Percentiles rank a stretch among this genome's conserved stretches.
Evolutionary conservation across 2,113 vertebrate genomes (phyloP).

Genomic region (Carollia perspicillata): DNA sequence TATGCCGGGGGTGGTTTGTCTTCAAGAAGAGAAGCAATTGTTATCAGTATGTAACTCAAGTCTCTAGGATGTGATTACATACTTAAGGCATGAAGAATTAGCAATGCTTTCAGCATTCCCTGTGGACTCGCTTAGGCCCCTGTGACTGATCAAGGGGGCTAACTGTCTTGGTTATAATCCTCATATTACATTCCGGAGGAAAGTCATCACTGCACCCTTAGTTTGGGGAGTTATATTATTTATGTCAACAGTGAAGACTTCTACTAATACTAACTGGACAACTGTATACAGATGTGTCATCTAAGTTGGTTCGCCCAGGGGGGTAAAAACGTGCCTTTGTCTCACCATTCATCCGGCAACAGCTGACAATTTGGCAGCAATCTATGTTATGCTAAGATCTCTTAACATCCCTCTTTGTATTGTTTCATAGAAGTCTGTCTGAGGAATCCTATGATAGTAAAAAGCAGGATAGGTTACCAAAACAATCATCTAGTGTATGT

Average conservation of each 20-base stretch:
- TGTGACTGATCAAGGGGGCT: slow-evolving; percentile 65
- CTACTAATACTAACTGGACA: slow-evolving; percentile 58
- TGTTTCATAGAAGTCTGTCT: background rate
- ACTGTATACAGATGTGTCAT: slow-evolving; percentile 66
- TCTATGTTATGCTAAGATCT: slow-evolving; percentile 64
- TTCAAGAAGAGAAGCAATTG: slow-evolving; percentile 59
- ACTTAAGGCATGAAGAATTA: slow-evolving; percentile 76
- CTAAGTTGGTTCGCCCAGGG: background rate
- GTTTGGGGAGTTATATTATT: slow-evolving; percentile 39
- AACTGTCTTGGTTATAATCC: slow-evolving; percentile 45
- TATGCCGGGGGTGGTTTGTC: background rate
- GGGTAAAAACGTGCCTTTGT: background rate
- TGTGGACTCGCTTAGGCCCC: background rate
- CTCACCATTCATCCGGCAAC: background rate
- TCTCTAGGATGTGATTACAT: slow-evolving; percentile 74
- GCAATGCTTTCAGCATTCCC: slow-evolving; percentile 76
- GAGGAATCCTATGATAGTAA: background rate
- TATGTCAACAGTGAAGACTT: slow-evolving; percentile 51
- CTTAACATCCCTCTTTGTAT: slow-evolving; percentile 46
- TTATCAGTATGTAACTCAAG: slow-evolving; percentile 74
- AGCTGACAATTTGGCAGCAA: slow-evolving; percentile 66
- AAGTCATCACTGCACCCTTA: slow-evolving; percentile 20
- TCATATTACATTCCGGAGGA: slow-evolving; percentile 65
- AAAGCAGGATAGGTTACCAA: slow-evolving; percentile 21
- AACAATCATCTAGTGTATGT: background rate